Base-by-base conservation (phyloP, 2,888 invertebrate genomes). In the Coelopa pilipes region DNA sequence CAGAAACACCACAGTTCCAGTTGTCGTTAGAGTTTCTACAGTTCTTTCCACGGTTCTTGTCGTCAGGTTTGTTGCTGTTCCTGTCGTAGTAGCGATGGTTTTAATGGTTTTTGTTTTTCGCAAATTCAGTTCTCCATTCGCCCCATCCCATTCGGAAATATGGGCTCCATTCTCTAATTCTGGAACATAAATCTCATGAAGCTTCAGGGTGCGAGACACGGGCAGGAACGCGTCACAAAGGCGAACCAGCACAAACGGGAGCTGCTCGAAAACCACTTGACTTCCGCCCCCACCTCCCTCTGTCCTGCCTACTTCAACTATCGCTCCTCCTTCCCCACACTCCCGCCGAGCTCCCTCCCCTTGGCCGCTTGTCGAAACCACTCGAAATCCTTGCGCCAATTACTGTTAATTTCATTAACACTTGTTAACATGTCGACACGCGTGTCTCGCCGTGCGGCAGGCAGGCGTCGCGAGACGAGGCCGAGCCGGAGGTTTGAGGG, bases 361-460 rank as follows among this genome's bases (percentile, higher is more conserved):
- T 17, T 65, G 1, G 47, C 17, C n/a, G 47, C 47, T 65, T 19
- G 65, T 46, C 15, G 34, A 46, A 63, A 65, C 11, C 66, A 21
- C 21, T 66, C 50, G 7, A 15, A 11, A 21, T 34, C n/a, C 60
- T 47, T 21, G 13, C 60, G 49, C 59, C 55, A 17, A 70, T 59
- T 21, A 46, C 47, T 21, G 60, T 60, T 70, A 17, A 59, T 60
- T 60, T 9, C 21, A 49, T 60, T 60, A 70, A 60, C 21, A 59
- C 47, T 60, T 70, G 59, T 70, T 70, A 49, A 24, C 49, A 47
- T 47, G 15, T 13, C 59, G 59, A 46, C 47, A 70, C n/a, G 47
- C 21, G 60, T 60, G 17, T 17, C 21, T 60, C 34, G 34, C 34
- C 34, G 4, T 34, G 34, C 7, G 34, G 2, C 34, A 34, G 34